These are phyloP conservation scores for Vultur gryphus DNA, from an alignment of 2,797 vertebrate genomes.

Conservation along the genomic window DNA sequence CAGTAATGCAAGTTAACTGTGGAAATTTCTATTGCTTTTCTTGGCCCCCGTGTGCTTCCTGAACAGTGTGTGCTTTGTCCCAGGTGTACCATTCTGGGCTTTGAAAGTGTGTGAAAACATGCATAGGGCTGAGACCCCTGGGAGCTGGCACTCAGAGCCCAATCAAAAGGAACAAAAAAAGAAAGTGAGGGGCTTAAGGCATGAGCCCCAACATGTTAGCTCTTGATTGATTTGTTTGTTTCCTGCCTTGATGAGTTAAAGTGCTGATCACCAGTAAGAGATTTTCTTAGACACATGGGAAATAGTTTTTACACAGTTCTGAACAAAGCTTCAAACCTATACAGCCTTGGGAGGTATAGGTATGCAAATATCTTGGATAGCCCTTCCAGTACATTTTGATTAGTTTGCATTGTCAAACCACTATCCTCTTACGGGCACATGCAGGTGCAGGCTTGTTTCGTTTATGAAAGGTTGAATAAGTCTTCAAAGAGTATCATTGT, in stretches of 20 bases:
- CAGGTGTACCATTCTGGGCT: slow-evolving; percentile 83
- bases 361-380: slow-evolving; percentile 40
- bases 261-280: not conserved
- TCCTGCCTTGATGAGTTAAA: not conserved
- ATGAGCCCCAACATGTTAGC: not conserved
- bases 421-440: not conserved
- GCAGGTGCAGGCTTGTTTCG: slow-evolving; percentile 37
- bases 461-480: slow-evolving; percentile 56
- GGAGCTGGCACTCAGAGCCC: slow-evolving; percentile 71
- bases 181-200: not conserved
- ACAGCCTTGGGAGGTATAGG: not conserved
- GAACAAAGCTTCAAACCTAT: not conserved
- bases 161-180: slow-evolving; percentile 3
- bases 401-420: not conserved
- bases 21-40: slow-evolving; percentile 87
- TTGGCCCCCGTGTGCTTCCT: slow-evolving; percentile 83
- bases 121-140: slow-evolving; percentile 69
- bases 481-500: slow-evolving; percentile 47
- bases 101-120: slow-evolving; percentile 80
- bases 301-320: not conserved
- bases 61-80: slow-evolving; percentile 74
- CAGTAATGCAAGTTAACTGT: slow-evolving; percentile 74
- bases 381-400: not conserved
- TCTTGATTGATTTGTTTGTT: slow-evolving; percentile 5
- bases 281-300: not conserved